These are phyloP conservation scores for Andinoacara biseriatus DNA, from an alignment of 2,113 vertebrate species.

Conservation along the genomic window DNA sequence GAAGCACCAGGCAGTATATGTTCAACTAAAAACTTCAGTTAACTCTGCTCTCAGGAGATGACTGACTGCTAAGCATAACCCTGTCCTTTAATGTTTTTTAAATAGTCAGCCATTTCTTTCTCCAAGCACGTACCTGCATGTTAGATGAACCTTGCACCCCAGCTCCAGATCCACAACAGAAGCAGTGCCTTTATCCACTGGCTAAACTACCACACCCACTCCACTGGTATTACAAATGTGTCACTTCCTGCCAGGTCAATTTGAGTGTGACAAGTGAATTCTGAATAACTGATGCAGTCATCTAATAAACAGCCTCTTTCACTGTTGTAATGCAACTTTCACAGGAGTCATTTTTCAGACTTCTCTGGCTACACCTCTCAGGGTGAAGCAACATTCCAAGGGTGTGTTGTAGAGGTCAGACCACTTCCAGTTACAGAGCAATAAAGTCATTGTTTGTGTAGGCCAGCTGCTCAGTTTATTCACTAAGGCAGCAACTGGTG, in stretches of 20 bases:
- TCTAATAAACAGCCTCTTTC: not conserved
- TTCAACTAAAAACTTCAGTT: not conserved
- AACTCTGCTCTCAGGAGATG: not conserved
- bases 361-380: not conserved
- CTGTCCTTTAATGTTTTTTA: not conserved
- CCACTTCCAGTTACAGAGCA: not conserved
- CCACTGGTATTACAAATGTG: not conserved
- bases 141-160: not conserved
- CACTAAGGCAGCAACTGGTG: not conserved
- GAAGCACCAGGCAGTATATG: not conserved
- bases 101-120: not conserved
- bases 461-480: not conserved
- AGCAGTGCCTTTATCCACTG: not conserved
- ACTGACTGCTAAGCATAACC: not conserved
- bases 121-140: constrained; percentile 32
- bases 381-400: not conserved
- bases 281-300: not conserved
- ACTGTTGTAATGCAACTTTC: not conserved
- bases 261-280: not conserved
- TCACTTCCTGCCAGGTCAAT: not conserved
- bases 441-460: not conserved
- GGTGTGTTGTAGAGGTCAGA: not conserved
- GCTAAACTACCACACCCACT: constrained; percentile 6
- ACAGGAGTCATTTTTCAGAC: not conserved
- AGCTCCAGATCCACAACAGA: not conserved